Base-by-base conservation (phyloP, 2,797 vertebrate genomes). In the Cossypha caffra region DNA sequence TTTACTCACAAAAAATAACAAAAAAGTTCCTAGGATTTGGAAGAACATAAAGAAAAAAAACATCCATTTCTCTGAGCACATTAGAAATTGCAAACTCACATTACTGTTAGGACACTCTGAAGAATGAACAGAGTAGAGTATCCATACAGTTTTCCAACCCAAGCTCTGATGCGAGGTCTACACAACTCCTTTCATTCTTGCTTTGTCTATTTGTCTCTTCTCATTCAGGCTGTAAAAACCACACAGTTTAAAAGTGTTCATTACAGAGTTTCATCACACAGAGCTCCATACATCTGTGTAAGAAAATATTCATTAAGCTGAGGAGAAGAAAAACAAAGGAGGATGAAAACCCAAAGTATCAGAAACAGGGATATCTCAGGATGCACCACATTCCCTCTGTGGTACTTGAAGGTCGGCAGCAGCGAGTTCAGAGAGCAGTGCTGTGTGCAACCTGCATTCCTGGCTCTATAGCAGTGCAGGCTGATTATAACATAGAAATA, bases 201-300 rank as follows among this genome's bases (percentile, higher is more conserved):
- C 20, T 64, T 76, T 25, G 38, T 51, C 37, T 12, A 2, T n/a
- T n/a, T 9, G 7, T 54, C 13, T 63, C 52, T 82, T 88, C 42
- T 72, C n/a, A 57, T 67, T 48, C 59, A 90, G 54, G 58, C 55
- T 45, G 18, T 14, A 75, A 86, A 80, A 79, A 13, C 8, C 6
- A 10, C 16, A 18, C 3, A 29, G 11, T 29, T 40, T 55, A 61
- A 48, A 84, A 71, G 48, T 48, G 40, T 28, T 75, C 16, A n/a
- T 59, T 67, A 42, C 21, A 86, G 23, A 13, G 43, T 29, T 93
- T 67, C 69, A 75, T 10, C 67, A 73, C 0, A 4, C 33, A 93
- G 21, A 59, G 42, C 24, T 47, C 58, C 3, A 0, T 29, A 8
- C 5, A 24, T 28, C 31, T 51, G 0, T n/a, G 2, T 15, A 59